Base-by-base conservation (phyloP, 2,113 vertebrate species). In the Cygnus atratus region DNA sequence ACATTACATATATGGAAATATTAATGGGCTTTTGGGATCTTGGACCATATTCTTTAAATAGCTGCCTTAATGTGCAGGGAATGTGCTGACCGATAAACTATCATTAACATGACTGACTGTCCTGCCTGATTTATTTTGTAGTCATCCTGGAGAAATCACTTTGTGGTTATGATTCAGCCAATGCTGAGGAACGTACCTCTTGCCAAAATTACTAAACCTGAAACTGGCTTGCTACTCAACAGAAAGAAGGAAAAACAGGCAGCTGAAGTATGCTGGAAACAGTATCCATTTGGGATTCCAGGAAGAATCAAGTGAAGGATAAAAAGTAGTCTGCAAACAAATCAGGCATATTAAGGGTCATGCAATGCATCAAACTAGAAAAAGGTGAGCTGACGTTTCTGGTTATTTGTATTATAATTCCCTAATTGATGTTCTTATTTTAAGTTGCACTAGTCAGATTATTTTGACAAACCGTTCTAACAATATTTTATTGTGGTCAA, bases 131-230 rank as follows among this genome's bases (percentile, higher is more conserved):
- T 85, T 93, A 92, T 81, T 88, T 91, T 93, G 67, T 63, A 78
- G 25, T 80, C 75, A 74, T 70, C 43, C 31, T 63, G 82, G 87
- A 91, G 91, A 96, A 93, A 82, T 44, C 59, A n/a, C 93, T 90
- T 62, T 90, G 71, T 41, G 12, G 33, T 85, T 95, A 92, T 75
- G 91, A 88, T 79, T 92, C 75, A 84, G 87, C 29, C 96, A 57
- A 83, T 92, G 61, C 83, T 74, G 87, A 92, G 81, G 72, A 96
- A 85, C 57, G 48, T 82, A 35, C 2, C 17, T 91, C 35, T 84
- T 44, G 50, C 18, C 90, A 87, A 54, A 94, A 92, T 10, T 13
- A 79, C 87, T 57, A 63, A 88, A 65, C 24, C 44, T 84, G 24
- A 85, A 81, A 44, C 62, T 46, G 75, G 83, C 50, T 91, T 94